Conservation (phyloP, 2,113 vertebrate genomes). For the Maccullochella peelii region DNA sequence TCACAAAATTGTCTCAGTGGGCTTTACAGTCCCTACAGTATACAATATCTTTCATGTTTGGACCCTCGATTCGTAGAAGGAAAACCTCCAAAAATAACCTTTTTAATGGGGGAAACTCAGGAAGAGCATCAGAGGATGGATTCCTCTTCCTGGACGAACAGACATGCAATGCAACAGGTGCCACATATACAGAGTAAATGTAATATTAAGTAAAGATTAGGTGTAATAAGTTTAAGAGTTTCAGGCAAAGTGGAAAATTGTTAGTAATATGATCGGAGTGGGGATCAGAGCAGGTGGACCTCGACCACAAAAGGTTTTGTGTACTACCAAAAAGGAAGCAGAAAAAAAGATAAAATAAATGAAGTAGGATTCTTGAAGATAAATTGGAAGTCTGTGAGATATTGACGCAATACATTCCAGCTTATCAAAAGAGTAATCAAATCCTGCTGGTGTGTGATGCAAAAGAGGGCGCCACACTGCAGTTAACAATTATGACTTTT, state of each 20-base stretch:
- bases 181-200: background rate
- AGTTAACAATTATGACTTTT: slow-evolving; percentile 17
- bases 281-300: background rate
- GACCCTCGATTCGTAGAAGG: background rate
- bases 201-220: too few species aligned
- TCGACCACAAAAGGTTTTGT: background rate
- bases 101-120: background rate
- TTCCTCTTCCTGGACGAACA: too few species aligned
- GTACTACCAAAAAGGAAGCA: background rate
- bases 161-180: background rate
- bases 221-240: too few species aligned
- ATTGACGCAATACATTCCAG: slow-evolving; percentile 1
- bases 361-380: background rate
- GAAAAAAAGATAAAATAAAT: background rate
- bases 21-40: background rate
- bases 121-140: too few species aligned
- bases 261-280: background rate
- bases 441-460: slow-evolving; percentile 9
- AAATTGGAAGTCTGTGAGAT: background rate
- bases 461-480: slow-evolving; percentile 43
- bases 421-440: slow-evolving; percentile 33
- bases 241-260: background rate
- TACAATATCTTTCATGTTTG: background rate
- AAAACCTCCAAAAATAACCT: background rate
- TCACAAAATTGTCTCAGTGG: background rate